Conservation (phyloP, 92 coral and sea anemone genomes). For the Umimayanthus chanpuru region DNA sequence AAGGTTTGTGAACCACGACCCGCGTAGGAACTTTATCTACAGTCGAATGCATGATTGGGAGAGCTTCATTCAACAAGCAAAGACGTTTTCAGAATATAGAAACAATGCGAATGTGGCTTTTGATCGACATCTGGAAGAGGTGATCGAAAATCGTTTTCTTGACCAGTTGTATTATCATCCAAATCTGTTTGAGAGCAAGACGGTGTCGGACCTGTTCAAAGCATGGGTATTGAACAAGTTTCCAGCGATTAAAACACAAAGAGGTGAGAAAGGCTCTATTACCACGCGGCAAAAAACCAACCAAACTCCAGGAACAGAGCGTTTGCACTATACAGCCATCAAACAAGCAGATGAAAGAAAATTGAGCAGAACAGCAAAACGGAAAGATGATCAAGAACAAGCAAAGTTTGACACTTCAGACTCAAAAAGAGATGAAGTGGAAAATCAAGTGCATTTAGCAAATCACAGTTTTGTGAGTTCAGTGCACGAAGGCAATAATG, state of each 20-base stretch:
- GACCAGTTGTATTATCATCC: constrained; percentile 37
- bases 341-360: no score
- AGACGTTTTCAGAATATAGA: neutral
- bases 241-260: neutral
- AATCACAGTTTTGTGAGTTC: neutral
- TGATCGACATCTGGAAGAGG: constrained; percentile 35
- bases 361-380: no score
- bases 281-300: neutral
- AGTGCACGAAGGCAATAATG: neutral
- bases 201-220: neutral
- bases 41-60: constrained; percentile 12
- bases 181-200: neutral
- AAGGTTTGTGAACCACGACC: constrained; percentile 13
- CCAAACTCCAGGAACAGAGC: no score
- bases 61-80: constrained; percentile 27
- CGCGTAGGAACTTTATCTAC: neutral
- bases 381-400: no score
- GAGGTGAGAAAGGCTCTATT: neutral
- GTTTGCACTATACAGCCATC: no score
- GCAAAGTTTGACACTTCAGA: neutral
- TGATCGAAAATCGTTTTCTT: constrained; percentile 15
- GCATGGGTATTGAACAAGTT: constrained; percentile 35
- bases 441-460: no score
- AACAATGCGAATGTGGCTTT: neutral
- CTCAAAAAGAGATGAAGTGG: no score